Evolutionary conservation across 2,113 vertebrate species (phyloP).

Genomic region (Equus przewalskii): DNA sequence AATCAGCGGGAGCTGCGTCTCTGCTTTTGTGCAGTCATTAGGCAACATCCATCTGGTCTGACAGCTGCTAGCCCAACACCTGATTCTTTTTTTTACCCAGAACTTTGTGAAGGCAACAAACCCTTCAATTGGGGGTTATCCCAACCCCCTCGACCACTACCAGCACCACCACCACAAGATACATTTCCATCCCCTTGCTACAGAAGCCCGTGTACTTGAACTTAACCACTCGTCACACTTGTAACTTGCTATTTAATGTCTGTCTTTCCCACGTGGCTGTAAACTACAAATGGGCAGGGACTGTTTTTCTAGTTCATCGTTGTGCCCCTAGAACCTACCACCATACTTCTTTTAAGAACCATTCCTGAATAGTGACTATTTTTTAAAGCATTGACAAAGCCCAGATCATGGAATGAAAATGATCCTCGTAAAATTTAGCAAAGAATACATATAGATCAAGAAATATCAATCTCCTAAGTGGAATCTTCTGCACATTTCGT

Average conservation of each 20-base stretch:
- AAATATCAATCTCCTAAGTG: neutral
- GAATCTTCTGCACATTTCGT: neutral
- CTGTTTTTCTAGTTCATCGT: neutral
- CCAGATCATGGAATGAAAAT: neutral
- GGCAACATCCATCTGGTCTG: fast-evolving
- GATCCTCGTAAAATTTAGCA: no score
- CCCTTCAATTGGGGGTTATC: neutral
- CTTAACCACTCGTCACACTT: neutral
- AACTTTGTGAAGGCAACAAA: neutral
- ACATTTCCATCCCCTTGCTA: no score
- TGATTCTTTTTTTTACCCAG: neutral
- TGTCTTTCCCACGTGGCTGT: fast-evolving
- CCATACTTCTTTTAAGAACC: neutral
- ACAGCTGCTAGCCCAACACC: neutral
- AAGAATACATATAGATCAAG: neutral
- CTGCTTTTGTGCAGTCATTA: neutral
- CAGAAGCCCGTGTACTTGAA: neutral
- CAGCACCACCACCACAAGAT: neutral
- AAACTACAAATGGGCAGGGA: fast-evolving
- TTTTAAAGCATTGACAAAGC: neutral
- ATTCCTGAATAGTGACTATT: neutral
- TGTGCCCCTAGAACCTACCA: neutral
- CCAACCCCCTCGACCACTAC: neutral
- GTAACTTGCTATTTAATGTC: neutral
- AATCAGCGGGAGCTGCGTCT: neutral